Evolutionary conservation across 2,113 vertebrate species (phyloP), one percentile per base, ranked within the genome.

Genomic region (Lanius collurio): DNA sequence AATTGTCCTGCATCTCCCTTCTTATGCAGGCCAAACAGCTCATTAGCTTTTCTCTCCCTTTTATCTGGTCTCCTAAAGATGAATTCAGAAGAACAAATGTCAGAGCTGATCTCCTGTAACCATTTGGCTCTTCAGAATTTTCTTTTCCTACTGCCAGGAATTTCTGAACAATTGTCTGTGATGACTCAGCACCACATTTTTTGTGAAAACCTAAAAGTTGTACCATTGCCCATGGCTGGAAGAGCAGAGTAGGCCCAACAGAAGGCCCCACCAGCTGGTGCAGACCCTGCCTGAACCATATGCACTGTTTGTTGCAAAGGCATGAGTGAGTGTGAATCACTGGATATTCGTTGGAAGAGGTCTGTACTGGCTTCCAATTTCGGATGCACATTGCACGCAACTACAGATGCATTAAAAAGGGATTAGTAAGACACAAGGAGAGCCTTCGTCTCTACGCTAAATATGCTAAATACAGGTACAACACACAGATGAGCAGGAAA

Each of bases 301-400:
- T 80, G 74, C 65, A 93, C 79, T 81, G 53, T 84, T 89, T 88
- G 87, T 81, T 91, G 89, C 67, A 91, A 56, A 85, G 81, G 91
- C 23, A 7, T 31, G 79, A 30, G 56, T 77, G 75, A 84, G 67
- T 31, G 44, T 81, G 53, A 84, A 82, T 39, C 68, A 65, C 39
- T 33, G 62, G 82, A 65, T 86, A 53, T 46, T 91, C 71, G 67
- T 7, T 0, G 0, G 62, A 89, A 65, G 74, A 89, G 64, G 69
- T 78, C 79, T 84, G 91, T 63, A 92, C 76, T 82, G 90, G 67
- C 87, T 96, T 87, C 24, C 39, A 92, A 65, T 33, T 87, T 85
- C 50, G 41, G 83, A 85, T 56, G 35, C 35, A 76, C 88, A 82
- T 15, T 11, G 1, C 86, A 82, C 7, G 3, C 83, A 93, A 57